These are phyloP conservation scores for Erythrocercus mccallii DNA, from an alignment of 2,113 vertebrate genomes.

Conservation along the genomic window DNA sequence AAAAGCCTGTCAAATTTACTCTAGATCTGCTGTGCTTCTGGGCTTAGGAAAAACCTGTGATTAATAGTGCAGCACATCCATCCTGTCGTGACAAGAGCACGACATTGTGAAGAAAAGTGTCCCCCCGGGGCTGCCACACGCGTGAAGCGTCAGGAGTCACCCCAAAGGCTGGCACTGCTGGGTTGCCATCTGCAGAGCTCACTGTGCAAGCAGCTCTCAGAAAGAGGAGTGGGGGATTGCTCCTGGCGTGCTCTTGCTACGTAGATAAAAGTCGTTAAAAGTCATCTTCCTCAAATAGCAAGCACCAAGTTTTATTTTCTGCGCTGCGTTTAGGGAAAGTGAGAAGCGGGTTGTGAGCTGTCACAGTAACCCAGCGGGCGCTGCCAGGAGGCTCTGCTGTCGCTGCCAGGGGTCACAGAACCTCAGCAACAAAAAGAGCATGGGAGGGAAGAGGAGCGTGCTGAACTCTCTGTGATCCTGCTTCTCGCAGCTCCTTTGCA, in stretches of 20 bases:
- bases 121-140: background rate
- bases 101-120: background rate
- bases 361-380: accelerated
- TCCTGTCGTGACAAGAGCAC: background rate
- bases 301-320: background rate
- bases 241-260: background rate
- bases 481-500: background rate
- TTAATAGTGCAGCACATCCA: background rate
- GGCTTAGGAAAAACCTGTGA: background rate
- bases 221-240: background rate
- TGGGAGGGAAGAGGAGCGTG: background rate
- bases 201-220: background rate
- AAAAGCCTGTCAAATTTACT: constrained; percentile 37
- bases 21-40: background rate
- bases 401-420: background rate
- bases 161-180: background rate
- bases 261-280: background rate
- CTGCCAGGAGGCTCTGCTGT: background rate
- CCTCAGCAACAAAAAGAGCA: background rate
- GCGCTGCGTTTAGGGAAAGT: background rate
- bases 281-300: background rate
- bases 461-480: background rate
- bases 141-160: background rate
- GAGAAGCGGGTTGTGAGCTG: background rate
- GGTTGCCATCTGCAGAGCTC: background rate